Conservation (phyloP, 2,113 vertebrate genomes). For the Chlorocebus sabaeus region DNA sequence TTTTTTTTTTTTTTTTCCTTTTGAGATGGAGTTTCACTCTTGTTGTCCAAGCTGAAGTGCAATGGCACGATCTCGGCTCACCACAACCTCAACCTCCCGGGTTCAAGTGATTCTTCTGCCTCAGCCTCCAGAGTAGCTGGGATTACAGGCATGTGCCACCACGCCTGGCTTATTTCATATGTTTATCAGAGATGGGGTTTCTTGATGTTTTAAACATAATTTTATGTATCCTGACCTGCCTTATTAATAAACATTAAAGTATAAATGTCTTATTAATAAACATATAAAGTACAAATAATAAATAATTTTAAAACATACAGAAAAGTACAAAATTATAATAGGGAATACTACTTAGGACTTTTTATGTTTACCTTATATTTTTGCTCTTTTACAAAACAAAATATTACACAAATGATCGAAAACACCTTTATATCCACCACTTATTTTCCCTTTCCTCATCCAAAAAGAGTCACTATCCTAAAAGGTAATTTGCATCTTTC, state of each 20-base stretch:
- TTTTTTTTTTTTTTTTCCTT: background rate
- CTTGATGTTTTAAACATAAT: too few relatives aligned
- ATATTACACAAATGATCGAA: background rate
- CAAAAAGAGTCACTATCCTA: background rate
- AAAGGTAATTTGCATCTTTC: background rate
- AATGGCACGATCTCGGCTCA: too few relatives aligned
- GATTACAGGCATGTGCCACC: too few relatives aligned
- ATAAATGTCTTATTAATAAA: background rate
- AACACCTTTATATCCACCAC: background rate
- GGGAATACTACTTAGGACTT: background rate
- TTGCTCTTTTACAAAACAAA: background rate
- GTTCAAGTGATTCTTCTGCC: too few relatives aligned
- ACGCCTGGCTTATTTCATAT: too few relatives aligned
- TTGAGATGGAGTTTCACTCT: too few relatives aligned
- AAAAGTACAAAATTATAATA: background rate
- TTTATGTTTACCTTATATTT: background rate
- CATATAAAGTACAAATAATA: background rate
- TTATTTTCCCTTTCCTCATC: background rate
- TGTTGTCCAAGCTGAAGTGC: too few relatives aligned
- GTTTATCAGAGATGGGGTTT: too few relatives aligned
- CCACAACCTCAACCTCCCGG: accelerated
- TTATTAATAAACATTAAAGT: too few relatives aligned
- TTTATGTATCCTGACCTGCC: background rate
- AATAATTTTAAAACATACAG: background rate
- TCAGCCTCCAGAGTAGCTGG: too few relatives aligned